Evolutionary conservation across 2,888 invertebrate genomes (phyloP).

Genomic region (Acronicta alni): DNA sequence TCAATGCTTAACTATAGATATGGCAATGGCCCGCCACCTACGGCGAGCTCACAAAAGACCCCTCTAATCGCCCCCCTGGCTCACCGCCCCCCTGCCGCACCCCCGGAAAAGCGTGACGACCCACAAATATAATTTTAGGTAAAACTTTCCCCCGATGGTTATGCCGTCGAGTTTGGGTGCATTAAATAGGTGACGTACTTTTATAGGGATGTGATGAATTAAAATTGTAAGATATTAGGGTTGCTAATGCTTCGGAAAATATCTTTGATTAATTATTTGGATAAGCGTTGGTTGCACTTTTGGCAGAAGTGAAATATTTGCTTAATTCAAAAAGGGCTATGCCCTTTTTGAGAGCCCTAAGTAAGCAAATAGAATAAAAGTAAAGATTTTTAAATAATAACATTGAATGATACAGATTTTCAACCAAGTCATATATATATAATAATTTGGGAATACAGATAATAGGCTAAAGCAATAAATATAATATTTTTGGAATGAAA

Average conservation of each 20-base stretch:
- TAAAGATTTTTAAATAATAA: not conserved
- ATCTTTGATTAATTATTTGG: conserved; percentile 37
- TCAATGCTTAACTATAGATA: conserved; percentile 74
- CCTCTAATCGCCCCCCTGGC: conserved; percentile 82
- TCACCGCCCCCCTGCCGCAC: conserved; percentile 58
- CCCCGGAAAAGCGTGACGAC: conserved; percentile 88
- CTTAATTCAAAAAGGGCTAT: no score
- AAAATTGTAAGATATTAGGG: conserved; percentile 52
- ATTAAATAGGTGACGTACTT: conserved; percentile 71
- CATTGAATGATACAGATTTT: no score
- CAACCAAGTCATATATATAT: no score
- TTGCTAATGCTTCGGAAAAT: conserved; percentile 44
- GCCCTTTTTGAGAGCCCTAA: no score
- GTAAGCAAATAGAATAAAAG: no score
- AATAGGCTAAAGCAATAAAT: no score
- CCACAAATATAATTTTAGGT: conserved; percentile 89
- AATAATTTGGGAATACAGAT: no score
- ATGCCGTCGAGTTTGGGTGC: conserved; percentile 79
- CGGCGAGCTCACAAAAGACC: conserved; percentile 80
- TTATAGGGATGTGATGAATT: conserved; percentile 59
- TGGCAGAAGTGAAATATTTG: conserved; percentile 2
- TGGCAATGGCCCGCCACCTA: conserved; percentile 71
- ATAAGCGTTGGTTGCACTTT: conserved; percentile 16
- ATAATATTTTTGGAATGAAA: no score
- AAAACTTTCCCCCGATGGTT: conserved; percentile 85